Evolutionary conservation across 2,113 vertebrate species (phyloP).

Genomic region (Cyprinodon tularosa): DNA sequence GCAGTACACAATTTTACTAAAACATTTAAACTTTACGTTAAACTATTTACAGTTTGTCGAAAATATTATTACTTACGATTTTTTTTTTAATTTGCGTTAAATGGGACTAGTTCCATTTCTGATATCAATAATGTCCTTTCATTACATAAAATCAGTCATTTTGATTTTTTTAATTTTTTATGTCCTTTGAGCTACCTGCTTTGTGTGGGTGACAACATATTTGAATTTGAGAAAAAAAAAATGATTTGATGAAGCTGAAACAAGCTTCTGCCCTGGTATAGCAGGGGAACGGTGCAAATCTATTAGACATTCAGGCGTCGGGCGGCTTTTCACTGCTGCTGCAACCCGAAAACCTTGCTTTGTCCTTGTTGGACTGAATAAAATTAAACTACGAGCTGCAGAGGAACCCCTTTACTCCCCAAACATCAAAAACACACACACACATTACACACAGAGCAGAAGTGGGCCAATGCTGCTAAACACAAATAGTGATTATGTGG

Average conservation of each 20-base stretch:
- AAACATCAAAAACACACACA: constrained; percentile 33
- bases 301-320: constrained; percentile 74
- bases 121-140: neutral
- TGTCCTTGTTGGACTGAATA: constrained; percentile 62
- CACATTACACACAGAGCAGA: constrained; percentile 36
- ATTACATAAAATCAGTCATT: neutral
- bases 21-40: neutral
- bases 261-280: neutral
- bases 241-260: neutral
- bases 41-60: neutral
- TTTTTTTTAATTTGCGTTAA: neutral
- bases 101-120: neutral
- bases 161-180: neutral
- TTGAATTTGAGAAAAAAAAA: no score
- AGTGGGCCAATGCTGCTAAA: constrained; percentile 66
- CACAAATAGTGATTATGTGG: constrained; percentile 73
- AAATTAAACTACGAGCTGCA: constrained; percentile 65
- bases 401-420: constrained; percentile 48
- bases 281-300: constrained; percentile 17
- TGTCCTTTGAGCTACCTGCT: neutral
- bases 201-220: neutral
- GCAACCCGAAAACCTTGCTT: constrained; percentile 56
- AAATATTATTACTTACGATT: neutral
- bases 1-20: no score
- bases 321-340: constrained; percentile 50